Evolutionary conservation across 2,113 vertebrate species (phyloP).

Genomic region (Melanerpes formicivorus): DNA sequence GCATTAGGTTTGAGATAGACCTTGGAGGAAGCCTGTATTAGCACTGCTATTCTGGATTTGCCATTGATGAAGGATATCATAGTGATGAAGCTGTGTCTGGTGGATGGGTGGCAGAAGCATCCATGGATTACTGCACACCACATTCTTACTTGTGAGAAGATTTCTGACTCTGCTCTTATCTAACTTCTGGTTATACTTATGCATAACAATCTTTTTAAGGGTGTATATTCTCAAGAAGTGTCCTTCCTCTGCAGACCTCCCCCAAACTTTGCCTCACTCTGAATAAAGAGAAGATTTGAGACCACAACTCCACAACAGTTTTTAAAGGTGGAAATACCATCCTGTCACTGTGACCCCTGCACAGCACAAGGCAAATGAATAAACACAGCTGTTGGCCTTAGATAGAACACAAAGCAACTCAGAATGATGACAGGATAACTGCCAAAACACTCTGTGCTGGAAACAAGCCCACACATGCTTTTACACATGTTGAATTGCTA

Average conservation of each 20-base stretch:
- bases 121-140: background rate
- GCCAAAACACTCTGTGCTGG: background rate
- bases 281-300: background rate
- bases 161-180: background rate
- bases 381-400: conserved; percentile 27
- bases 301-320: background rate
- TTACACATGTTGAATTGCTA: background rate
- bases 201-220: background rate
- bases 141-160: background rate
- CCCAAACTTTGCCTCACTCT: fast-evolving
- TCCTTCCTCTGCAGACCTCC: background rate
- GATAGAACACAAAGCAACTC: background rate
- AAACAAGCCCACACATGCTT: background rate
- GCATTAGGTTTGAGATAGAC: background rate
- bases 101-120: background rate
- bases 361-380: background rate
- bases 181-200: background rate
- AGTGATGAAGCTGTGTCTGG: background rate
- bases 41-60: background rate
- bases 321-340: background rate
- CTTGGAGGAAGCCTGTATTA: background rate
- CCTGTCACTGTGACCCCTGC: background rate
- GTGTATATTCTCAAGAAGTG: background rate
- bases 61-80: background rate
- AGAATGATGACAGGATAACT: background rate